Percentiles rank a stretch among this genome's conserved stretches.
phyloP scores from a whole-genome alignment of 2,113 vertebrate species.

The Pagrus major region DNA sequence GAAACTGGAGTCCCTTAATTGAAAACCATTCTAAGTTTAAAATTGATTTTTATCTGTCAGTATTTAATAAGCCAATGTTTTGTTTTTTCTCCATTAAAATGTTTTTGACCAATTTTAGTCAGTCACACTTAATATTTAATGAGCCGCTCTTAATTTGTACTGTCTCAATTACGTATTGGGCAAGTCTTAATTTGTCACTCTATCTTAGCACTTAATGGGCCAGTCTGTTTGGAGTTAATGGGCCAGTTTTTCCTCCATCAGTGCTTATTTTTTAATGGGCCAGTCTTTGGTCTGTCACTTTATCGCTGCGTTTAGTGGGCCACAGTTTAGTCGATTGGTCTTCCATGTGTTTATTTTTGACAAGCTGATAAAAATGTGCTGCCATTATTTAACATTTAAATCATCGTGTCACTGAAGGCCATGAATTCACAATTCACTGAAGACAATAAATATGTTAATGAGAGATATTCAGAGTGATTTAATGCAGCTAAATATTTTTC shows the following conservation, averaged over 20 bases:
- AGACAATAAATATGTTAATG: slow-evolving; percentile 39
- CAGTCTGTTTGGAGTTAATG: slow-evolving; percentile 48
- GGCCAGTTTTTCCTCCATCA: slow-evolving; percentile 41
- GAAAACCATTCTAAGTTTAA: background rate
- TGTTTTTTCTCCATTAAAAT: background rate
- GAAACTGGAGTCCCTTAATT: too few relatives aligned
- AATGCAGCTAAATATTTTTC: background rate
- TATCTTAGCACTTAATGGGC: slow-evolving; percentile 44
- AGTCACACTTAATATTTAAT: slow-evolving; percentile 34
- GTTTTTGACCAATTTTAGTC: slow-evolving; percentile 2
- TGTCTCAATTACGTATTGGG: slow-evolving; percentile 36
- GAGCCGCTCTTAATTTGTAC: slow-evolving; percentile 14
- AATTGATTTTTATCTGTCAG: background rate
- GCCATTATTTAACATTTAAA: slow-evolving; percentile 6
- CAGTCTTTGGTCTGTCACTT: slow-evolving; percentile 41
- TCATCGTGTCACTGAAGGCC: slow-evolving; percentile 4
- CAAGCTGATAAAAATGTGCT: slow-evolving; percentile 7
- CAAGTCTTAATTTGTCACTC: slow-evolving; percentile 55
- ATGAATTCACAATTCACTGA: background rate
- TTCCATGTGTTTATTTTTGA: slow-evolving; percentile 28
- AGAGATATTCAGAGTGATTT: background rate
- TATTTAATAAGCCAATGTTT: background rate
- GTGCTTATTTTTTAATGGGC: slow-evolving; percentile 50
- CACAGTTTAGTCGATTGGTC: slow-evolving; percentile 8
- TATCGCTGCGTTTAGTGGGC: slow-evolving; percentile 27